Conservation (phyloP, 2,113 vertebrate species). For the Callocephalon fimbriatum region DNA sequence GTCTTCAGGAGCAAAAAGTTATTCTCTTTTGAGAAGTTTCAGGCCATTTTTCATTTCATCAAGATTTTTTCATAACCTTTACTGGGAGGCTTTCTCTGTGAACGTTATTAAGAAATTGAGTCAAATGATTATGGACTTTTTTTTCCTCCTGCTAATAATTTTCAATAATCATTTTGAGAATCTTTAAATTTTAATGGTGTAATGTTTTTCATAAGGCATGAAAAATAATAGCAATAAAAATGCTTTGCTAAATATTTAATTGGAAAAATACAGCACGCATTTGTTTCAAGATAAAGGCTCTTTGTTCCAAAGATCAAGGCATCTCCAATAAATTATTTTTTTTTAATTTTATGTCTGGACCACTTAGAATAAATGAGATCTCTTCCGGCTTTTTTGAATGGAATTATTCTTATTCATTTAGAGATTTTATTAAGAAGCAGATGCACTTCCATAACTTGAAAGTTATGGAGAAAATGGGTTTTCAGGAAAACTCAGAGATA, state of each 20-base stretch:
- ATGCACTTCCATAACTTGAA: not conserved
- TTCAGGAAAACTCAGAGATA: not conserved
- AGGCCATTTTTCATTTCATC: not conserved
- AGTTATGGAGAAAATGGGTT: not conserved
- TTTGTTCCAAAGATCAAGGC: not conserved
- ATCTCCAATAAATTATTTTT: slow-evolving; percentile 2
- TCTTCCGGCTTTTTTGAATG: slow-evolving; percentile 27
- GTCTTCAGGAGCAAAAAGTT: not conserved
- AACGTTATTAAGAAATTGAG: not conserved
- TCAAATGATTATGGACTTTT: not conserved
- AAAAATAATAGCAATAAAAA: not conserved
- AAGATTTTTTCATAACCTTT: not conserved
- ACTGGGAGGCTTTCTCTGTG: not conserved
- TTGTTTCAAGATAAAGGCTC: not conserved
- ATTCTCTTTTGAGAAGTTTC: not conserved
- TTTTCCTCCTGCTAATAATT: not conserved
- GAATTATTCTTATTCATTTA: slow-evolving; percentile 38
- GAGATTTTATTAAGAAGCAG: not conserved
- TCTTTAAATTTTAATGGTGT: not conserved
- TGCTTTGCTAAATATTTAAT: slow-evolving; percentile 16
- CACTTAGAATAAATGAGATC: slow-evolving; percentile 5
- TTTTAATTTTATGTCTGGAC: not conserved
- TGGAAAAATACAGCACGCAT: not conserved
- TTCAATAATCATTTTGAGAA: not conserved
- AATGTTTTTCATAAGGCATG: not conserved